These are phyloP conservation scores for Lithobates sylvaticus DNA, from an alignment of 2,797 vertebrate genomes.

Conservation along the genomic window DNA sequence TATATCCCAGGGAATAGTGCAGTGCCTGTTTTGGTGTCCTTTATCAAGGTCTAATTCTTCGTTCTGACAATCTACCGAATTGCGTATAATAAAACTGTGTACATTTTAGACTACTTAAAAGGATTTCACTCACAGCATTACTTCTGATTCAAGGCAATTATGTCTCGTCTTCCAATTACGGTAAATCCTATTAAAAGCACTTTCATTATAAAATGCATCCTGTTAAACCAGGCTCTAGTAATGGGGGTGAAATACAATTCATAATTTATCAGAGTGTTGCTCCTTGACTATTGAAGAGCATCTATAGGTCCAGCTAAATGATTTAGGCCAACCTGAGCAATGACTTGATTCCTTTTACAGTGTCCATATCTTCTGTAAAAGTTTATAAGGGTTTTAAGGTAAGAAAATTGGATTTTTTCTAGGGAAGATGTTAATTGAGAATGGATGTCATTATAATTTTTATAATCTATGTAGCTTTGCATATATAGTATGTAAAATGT, in stretches of 20 bases:
- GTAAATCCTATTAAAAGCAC: constrained; percentile 61
- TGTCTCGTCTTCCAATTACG: constrained; percentile 61
- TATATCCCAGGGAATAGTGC: constrained; percentile 55
- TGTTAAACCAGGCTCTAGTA: constrained; percentile 53
- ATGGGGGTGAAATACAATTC: constrained; percentile 58
- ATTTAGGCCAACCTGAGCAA: constrained; percentile 2
- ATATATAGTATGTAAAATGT: not conserved
- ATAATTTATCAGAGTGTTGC: constrained; percentile 51
- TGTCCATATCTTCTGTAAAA: not conserved
- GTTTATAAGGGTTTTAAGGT: not conserved
- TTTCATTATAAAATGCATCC: constrained; percentile 62
- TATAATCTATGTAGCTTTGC: not conserved
- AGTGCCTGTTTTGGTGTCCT: constrained; percentile 62
- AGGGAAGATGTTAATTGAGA: not conserved
- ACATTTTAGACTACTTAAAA: constrained; percentile 64
- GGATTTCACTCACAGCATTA: constrained; percentile 52
- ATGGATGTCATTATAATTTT: not conserved
- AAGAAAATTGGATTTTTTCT: not conserved
- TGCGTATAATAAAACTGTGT: constrained; percentile 57
- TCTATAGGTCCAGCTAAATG: constrained; percentile 30
- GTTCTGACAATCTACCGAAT: constrained; percentile 50
- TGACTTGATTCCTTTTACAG: not conserved
- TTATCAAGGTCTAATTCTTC: constrained; percentile 62
- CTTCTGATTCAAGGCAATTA: constrained; percentile 58
- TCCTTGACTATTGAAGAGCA: constrained; percentile 42